A percentile compares a stretch with the other conserved stretches of the same genome.
Evolutionary conservation across 1,140 invertebrate genomes (phyloP).

Genomic region (Anastrepha obliqua): DNA sequence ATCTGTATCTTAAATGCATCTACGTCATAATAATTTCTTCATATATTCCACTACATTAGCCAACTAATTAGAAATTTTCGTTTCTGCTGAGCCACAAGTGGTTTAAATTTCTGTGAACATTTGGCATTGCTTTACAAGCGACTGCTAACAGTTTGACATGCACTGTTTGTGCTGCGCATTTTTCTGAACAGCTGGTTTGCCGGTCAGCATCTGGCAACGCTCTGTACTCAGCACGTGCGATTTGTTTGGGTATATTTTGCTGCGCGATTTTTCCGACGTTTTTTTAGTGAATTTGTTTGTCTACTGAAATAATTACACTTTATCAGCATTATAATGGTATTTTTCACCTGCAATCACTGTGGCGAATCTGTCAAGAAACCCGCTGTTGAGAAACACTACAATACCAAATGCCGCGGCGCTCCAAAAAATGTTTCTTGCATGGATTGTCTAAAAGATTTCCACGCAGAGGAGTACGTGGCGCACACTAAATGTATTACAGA

Average conservation of each 20-base stretch:
- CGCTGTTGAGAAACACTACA: slow-evolving; percentile 93
- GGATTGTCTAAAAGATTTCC: slow-evolving; percentile 91
- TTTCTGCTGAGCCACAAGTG: neutral
- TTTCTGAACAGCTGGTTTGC: slow-evolving; percentile 15
- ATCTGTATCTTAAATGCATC: too few species aligned
- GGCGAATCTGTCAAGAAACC: slow-evolving; percentile 93
- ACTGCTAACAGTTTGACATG: neutral
- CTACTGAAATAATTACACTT: neutral
- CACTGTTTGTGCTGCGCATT: neutral
- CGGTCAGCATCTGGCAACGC: neutral
- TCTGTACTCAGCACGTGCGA: slow-evolving; percentile 39
- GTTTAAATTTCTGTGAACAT: neutral
- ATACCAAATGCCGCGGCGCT: slow-evolving; percentile 79
- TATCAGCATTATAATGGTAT: slow-evolving; percentile 81
- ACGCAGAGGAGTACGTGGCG: slow-evolving; percentile 85
- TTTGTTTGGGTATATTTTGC: slow-evolving; percentile 50
- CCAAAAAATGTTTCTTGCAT: slow-evolving; percentile 85
- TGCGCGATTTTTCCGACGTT: neutral
- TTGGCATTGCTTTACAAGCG: neutral
- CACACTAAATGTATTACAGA: slow-evolving; percentile 96
- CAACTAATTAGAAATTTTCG: too few species aligned
- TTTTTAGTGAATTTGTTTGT: too few species aligned
- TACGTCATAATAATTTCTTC: too few species aligned
- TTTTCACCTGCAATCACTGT: slow-evolving; percentile 93
- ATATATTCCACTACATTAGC: neutral